Percentiles rank a stretch among this genome's conserved stretches.
Conservation (phyloP, 1,140 invertebrate genomes). For the Heliconius nattereri region DNA sequence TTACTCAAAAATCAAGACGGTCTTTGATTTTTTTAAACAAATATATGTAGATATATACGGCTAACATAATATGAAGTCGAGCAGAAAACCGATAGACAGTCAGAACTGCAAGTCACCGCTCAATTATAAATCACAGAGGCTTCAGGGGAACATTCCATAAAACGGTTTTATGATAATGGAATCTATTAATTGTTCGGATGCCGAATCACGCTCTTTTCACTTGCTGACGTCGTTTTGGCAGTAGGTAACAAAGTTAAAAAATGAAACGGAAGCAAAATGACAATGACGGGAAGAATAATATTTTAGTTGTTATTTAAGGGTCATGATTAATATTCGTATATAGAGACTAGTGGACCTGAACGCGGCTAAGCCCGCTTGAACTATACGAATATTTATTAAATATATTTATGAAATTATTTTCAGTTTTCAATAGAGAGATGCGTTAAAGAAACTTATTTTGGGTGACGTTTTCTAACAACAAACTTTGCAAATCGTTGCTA, state of each 20-base stretch:
- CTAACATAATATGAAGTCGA: slow-evolving; percentile 2
- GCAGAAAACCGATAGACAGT: slow-evolving; percentile 42
- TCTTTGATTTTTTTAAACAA: background rate
- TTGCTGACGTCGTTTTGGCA: slow-evolving; percentile 14
- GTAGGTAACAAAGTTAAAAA: background rate
- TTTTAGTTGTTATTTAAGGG: background rate
- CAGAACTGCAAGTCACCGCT: slow-evolving; percentile 53
- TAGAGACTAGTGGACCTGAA: too few species aligned
- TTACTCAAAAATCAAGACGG: too few species aligned
- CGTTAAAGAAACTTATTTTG: too few species aligned
- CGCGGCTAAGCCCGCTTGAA: too few species aligned
- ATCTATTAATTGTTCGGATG: slow-evolving; percentile 52
- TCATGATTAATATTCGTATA: too few species aligned
- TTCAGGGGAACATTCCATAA: slow-evolving; percentile 56
- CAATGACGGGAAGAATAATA: background rate
- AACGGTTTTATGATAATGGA: slow-evolving; percentile 63
- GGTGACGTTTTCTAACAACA: too few species aligned
- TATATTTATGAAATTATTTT: too few species aligned
- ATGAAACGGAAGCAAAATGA: background rate
- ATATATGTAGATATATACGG: background rate
- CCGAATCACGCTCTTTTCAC: slow-evolving; percentile 40
- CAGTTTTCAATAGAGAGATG: too few species aligned
- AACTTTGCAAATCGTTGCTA: too few species aligned
- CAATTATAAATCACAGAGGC: slow-evolving; percentile 62
- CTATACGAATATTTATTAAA: too few species aligned